Base-by-base conservation (phyloP, 2,797 vertebrate species). In the Gouania willdenowi region DNA sequence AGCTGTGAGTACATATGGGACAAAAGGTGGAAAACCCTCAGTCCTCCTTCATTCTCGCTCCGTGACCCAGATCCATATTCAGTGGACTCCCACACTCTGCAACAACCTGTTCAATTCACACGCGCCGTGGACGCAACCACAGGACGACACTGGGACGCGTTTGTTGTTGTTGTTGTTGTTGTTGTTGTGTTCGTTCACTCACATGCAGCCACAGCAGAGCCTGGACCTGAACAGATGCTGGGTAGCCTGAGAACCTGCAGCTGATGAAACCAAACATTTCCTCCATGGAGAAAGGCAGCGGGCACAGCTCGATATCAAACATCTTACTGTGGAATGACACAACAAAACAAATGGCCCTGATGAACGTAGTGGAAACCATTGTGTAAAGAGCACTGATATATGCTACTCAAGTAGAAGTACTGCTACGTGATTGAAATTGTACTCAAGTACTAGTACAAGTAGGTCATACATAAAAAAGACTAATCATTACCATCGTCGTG, bases 251-350 rank as follows among this genome's bases (percentile, higher is more conserved):
- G 84, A 99, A 99, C 51, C 97, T 89, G 80, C 97, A 99, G 67
- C 95, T 98, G 65, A 99, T 98, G 83, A 99, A 99, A 55, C 95
- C 93, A 78, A 99, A 99, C 97, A 99, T 99, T 81, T 99, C 97
- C 69, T 99, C 97, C 97, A 99, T 93, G 60, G 96, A 98, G 83
- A 99, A 99, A n/a, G 97, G 97, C 26, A 99, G 87, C 12, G 97
- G 96, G 44, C 97, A 99, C 61, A 99, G 88, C 70, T 99, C 97
- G 22, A 97, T 98, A 64, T 99, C 97, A 89, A 99, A 98, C 97
- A 99, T 99, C 87, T 99, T 99, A 85, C 97, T 99, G 86, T 30
- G 37, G 71, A 21, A 53, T 32, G 22, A 37, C 19, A 57, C 12
- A 39, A 4, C 16, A n/a, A n/a, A n/a, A n/a, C n/a, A n/a, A n/a